Evolutionary conservation across 37 sponge, comb jelly and placozoan species (phyloP), one percentile per base, ranked within the genome.

Genomic region (Beroe forskalii): DNA sequence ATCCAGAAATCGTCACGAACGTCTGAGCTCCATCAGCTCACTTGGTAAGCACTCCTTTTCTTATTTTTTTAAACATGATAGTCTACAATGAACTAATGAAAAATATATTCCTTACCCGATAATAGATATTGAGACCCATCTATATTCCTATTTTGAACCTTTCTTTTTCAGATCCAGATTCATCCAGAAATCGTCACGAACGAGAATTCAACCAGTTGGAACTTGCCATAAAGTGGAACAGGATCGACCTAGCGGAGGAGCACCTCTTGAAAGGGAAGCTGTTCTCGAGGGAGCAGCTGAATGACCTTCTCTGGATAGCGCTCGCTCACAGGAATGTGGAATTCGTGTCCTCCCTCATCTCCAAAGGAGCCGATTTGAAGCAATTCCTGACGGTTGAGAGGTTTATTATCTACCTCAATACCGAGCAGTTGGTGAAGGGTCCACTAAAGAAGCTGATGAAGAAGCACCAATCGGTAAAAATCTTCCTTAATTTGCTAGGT

Each of bases 221-320:
- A 63, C 66, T 63, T 28, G 66, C 66, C 24, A 63, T 63, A 24
- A 63, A 30, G 25, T 63, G 66, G 66, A 63, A 63, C 66, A 63
- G 66, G n/a, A 4, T 63, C 28, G 66, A 63, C 25, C 66, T 63
- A 30, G 66, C 66, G 66, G 66, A 63, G 66, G 66, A 63, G 25
- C 66, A 63, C n/a, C 25, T 63, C 24, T 63, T 63, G 4, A 63
- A 63, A 30, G 66, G 66, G 9, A 63, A 63, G n/a, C 28, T 28
- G 4, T 63, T 63, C 66, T 28, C 28, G 3, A 63, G 20, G 66
- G 66, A 63, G 25, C 66, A 63, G 66, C 66, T 63, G 2, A 63
- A 63, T 30, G 66, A 63, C 4, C 66, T 63, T 3, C 66, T 63
- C 66, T 63, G 66, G 66, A 8, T 63, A 28, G 66, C 66, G 20